Conservation (phyloP, 2,113 vertebrate genomes). For the Elephas maximus region DNA sequence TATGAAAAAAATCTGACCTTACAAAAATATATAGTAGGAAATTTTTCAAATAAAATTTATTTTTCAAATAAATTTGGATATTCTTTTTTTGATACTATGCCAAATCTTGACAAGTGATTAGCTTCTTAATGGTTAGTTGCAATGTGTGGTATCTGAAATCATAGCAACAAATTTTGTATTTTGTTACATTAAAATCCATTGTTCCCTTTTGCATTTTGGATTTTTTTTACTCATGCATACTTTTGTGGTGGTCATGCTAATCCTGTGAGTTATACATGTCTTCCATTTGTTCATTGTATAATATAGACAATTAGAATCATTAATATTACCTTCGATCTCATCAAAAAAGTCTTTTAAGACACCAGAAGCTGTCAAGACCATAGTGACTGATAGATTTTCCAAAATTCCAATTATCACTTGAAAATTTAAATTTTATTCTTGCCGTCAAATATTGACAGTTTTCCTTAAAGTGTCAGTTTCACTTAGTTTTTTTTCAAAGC, state of each 20-base stretch:
- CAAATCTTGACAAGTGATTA: background rate
- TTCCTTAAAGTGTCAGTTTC: constrained; percentile 21
- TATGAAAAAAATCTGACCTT: background rate
- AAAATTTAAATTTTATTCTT: background rate
- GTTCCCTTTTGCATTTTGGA: background rate
- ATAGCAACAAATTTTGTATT: background rate
- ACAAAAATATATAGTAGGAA: background rate
- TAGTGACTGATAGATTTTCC: constrained; percentile 31
- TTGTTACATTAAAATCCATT: background rate
- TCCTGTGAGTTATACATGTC: background rate
- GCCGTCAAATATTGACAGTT: background rate
- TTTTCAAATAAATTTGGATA: constrained; percentile 17
- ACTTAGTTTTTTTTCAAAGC: constrained; percentile 44
- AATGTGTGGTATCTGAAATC: background rate
- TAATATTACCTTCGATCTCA: background rate
- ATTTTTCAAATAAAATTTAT: background rate
- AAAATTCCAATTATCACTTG: constrained; percentile 23
- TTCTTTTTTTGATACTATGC: background rate
- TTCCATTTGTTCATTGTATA: background rate
- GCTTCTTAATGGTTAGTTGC: background rate
- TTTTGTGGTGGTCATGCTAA: background rate
- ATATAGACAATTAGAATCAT: background rate
- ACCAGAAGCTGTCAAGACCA: background rate
- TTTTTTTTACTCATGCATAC: background rate
- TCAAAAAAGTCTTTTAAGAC: background rate